These are phyloP conservation scores for Octopus sinensis DNA, from an alignment of 1,140 invertebrate genomes.

Conservation along the genomic window DNA sequence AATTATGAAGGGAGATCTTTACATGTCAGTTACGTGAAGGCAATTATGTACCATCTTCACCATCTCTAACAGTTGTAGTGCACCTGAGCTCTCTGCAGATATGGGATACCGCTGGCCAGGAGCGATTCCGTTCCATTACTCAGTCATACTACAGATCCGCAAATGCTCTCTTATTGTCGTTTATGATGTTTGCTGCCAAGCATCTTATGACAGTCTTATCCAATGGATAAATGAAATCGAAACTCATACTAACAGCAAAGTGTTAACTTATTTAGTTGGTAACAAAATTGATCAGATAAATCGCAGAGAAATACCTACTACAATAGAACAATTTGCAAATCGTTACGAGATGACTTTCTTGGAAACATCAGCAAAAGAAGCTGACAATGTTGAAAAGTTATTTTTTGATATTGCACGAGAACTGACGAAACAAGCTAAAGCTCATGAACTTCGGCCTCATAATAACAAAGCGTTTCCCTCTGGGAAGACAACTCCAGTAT, in stretches of 20 bases:
- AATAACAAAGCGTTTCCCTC: conserved; percentile 18
- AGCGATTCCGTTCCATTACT: conserved; percentile 93
- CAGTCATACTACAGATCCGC: conserved; percentile 97
- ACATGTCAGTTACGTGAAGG: too few relatives aligned
- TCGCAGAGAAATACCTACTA: conserved; percentile 81
- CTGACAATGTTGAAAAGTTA: conserved; percentile 61
- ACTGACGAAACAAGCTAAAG: conserved; percentile 48
- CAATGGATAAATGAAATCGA: conserved; percentile 95
- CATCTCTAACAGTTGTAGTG: too few relatives aligned
- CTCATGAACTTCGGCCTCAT: conserved; percentile 40
- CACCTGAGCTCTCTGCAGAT: conserved; percentile 63
- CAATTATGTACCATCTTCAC: too few relatives aligned
- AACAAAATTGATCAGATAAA: conserved; percentile 96
- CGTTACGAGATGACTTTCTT: conserved; percentile 84
- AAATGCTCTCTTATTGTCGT: conserved; percentile 92
- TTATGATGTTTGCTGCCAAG: conserved; percentile 95
- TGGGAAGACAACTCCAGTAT: conserved; percentile 14
- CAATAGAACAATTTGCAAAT: conserved; percentile 93
- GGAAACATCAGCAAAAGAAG: conserved; percentile 56
- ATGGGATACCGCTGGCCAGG: conserved; percentile 96
- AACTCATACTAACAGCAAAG: conserved; percentile 92
- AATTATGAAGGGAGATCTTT: too few relatives aligned
- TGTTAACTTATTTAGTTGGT: conserved; percentile 65
- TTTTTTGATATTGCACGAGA: conserved; percentile 86
- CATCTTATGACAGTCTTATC: conserved; percentile 91